These are phyloP conservation scores for Sylvia borin DNA, from an alignment of 2,797 vertebrate genomes.

Conservation along the genomic window DNA sequence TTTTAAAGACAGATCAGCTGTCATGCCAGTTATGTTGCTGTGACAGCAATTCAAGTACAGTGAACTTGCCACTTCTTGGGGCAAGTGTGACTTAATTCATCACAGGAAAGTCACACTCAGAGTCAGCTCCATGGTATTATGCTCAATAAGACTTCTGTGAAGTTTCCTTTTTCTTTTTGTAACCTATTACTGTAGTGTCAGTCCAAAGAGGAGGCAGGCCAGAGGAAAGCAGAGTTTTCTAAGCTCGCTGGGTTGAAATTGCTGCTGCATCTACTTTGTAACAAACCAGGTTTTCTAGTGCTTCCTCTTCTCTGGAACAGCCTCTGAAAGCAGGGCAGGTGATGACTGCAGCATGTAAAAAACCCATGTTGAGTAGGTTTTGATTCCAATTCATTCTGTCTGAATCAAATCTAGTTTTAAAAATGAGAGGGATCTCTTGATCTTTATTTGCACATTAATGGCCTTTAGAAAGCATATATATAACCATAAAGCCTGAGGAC, in stretches of 20 bases:
- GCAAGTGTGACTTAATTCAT: constrained; percentile 17
- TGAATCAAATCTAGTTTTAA: not conserved
- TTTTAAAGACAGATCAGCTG: constrained; percentile 25
- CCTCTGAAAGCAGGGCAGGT: not conserved
- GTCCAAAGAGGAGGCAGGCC: not conserved
- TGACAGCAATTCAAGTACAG: constrained; percentile 21
- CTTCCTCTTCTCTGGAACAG: not conserved
- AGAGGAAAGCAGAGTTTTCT: not conserved
- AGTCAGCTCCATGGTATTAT: not conserved
- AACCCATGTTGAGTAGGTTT: not conserved
- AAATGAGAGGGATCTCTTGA: not conserved
- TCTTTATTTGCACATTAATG: not conserved
- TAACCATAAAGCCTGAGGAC: not conserved
- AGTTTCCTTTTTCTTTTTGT: not conserved
- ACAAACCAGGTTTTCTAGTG: not conserved
- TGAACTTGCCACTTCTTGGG: constrained; percentile 26
- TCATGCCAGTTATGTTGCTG: constrained; percentile 28
- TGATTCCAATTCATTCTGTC: not conserved
- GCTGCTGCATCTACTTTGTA: not conserved
- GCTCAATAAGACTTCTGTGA: not conserved
- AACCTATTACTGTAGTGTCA: not conserved
- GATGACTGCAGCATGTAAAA: not conserved
- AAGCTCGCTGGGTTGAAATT: not conserved
- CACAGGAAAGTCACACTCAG: not conserved
- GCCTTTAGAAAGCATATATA: not conserved